Conservation (phyloP, 1,140 invertebrate genomes). For the Zaprionus capensis region DNA sequence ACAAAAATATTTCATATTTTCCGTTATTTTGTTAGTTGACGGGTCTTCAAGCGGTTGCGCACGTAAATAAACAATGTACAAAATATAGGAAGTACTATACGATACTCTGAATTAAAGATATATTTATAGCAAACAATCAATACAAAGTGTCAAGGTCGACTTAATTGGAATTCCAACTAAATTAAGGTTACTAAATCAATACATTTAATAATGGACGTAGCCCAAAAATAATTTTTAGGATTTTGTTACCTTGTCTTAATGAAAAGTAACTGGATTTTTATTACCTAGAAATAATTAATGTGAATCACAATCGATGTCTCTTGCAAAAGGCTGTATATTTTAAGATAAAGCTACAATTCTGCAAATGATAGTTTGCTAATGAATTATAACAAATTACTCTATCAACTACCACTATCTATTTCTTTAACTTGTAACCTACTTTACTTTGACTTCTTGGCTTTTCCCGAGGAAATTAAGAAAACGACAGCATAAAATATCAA, state of each 20-base stretch:
- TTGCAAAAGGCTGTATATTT: no score
- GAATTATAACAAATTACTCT: neutral
- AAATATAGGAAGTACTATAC: neutral
- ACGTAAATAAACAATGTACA: neutral
- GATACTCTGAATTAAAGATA: neutral
- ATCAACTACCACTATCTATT: neutral
- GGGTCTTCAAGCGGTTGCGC: neutral
- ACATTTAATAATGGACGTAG: neutral
- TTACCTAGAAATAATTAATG: no score
- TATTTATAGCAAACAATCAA: constrained; percentile 12
- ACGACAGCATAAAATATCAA: constrained; percentile 23
- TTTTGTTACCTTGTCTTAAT: no score
- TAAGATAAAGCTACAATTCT: no score
- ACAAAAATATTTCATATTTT: neutral
- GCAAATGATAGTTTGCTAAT: no score
- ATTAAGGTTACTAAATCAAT: neutral
- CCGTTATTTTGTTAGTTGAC: neutral
- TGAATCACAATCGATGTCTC: no score
- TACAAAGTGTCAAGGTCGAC: neutral
- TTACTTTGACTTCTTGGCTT: constrained; percentile 1
- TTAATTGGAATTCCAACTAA: constrained; percentile 3
- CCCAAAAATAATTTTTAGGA: neutral
- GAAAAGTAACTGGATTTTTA: no score
- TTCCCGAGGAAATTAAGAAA: constrained; percentile 15
- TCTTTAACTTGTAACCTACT: neutral